Conservation (phyloP, 2,113 vertebrate species). For the Desmodus rotundus region DNA sequence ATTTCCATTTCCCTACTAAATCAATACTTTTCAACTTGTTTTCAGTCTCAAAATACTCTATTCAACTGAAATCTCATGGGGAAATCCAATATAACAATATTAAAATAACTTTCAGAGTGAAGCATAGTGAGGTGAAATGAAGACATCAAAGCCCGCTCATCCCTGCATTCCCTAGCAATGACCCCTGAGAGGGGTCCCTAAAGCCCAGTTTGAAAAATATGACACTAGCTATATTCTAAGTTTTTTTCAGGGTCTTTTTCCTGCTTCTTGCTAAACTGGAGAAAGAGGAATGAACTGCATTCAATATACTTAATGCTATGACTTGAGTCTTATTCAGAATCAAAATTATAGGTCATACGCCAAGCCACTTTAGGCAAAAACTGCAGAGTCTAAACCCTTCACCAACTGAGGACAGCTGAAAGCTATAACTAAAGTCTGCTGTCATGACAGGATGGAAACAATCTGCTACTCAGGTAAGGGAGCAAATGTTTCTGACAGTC, state of each 20-base stretch:
- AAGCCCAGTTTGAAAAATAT: background rate
- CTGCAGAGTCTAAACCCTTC: background rate
- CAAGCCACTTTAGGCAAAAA: conserved; percentile 5
- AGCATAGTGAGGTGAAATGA: background rate
- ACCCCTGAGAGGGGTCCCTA: background rate
- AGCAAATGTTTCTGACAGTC: background rate
- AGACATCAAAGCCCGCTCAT: background rate
- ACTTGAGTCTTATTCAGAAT: background rate
- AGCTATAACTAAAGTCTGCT: background rate
- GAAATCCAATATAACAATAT: background rate
- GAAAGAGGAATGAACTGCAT: conserved; percentile 5
- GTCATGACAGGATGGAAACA: background rate
- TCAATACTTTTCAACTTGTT: background rate
- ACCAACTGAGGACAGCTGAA: background rate
- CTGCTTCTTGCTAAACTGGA: conserved; percentile 10
- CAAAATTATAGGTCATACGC: conserved; percentile 25
- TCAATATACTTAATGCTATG: background rate
- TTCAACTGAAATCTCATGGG: background rate
- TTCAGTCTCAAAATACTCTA: conserved; percentile 20
- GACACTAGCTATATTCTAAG: background rate
- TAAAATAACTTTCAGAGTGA: background rate
- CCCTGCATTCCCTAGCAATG: background rate
- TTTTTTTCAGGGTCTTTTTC: background rate
- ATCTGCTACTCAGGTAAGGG: background rate
- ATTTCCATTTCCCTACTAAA: conserved; percentile 2